phyloP scores from a whole-genome alignment of 64 coral and sea anemone genomes.

The Montipora sp. region DNA sequence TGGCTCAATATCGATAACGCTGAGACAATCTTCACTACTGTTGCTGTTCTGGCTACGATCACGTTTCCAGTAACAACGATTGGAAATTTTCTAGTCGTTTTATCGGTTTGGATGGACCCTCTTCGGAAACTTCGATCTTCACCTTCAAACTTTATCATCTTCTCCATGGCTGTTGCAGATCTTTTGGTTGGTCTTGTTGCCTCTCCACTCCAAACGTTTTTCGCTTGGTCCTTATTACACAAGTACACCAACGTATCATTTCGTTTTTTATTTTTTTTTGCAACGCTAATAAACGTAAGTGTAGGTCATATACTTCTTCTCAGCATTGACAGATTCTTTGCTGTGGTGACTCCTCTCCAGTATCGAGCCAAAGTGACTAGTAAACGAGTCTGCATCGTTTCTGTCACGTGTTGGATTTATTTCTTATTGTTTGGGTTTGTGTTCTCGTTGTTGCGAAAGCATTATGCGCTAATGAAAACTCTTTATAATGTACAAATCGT shows the following conservation, averaged over 20 bases:
- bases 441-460: background rate
- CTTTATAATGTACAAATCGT: background rate
- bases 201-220: background rate
- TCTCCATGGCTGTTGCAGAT: too few relatives aligned
- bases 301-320: constrained; percentile 26
- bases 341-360: constrained; percentile 16
- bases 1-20: too few relatives aligned
- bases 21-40: too few relatives aligned
- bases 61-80: too few relatives aligned
- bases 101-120: too few relatives aligned
- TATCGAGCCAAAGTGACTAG: constrained; percentile 33
- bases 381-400: too few relatives aligned
- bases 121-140: too few relatives aligned
- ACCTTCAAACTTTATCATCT: too few relatives aligned
- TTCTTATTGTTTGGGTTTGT: background rate
- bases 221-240: too few relatives aligned
- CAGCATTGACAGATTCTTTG: constrained; percentile 42
- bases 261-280: background rate
- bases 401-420: constrained; percentile 1
- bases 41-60: too few relatives aligned
- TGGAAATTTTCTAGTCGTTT: too few relatives aligned
- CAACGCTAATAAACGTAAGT: background rate
- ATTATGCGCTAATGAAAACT: background rate
- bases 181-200: background rate
- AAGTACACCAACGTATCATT: background rate